These are phyloP conservation scores for Boloria selene DNA, from an alignment of 2,888 invertebrate genomes.

Conservation along the genomic window DNA sequence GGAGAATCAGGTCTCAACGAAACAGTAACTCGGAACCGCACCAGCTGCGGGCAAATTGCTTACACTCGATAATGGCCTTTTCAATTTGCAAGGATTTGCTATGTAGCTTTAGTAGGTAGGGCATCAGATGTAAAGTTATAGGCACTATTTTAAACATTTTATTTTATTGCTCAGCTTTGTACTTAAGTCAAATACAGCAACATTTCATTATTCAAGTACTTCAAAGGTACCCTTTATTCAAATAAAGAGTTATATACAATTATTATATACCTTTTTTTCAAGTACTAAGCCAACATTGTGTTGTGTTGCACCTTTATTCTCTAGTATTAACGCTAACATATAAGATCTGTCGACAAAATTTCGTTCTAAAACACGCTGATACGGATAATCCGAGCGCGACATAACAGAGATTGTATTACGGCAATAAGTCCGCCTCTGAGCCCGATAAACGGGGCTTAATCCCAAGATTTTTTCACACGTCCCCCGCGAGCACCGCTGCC, in stretches of 20 bases:
- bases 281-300: too few relatives aligned
- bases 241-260: too few relatives aligned
- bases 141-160: conserved; percentile 20
- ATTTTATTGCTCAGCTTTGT: neutral
- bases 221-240: neutral
- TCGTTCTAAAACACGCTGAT: conserved; percentile 62
- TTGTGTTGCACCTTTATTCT: conserved; percentile 17
- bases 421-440: conserved; percentile 72
- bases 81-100: conserved; percentile 79
- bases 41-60: conserved; percentile 79
- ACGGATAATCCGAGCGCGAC: conserved; percentile 74
- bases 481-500: conserved; percentile 61
- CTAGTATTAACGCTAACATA: conserved; percentile 37
- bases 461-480: conserved; percentile 79
- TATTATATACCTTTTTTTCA: too few relatives aligned
- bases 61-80: conserved; percentile 78
- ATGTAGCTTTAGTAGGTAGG: conserved; percentile 50
- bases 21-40: conserved; percentile 46
- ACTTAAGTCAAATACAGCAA: neutral
- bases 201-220: neutral
- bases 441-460: conserved; percentile 76
- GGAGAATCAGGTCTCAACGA: conserved; percentile 12
- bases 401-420: conserved; percentile 80
- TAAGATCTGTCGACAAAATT: conserved; percentile 45
- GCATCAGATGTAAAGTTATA: conserved; percentile 30